phyloP scores from a whole-genome alignment of 2,113 vertebrate species.

The Tor tambroides region DNA sequence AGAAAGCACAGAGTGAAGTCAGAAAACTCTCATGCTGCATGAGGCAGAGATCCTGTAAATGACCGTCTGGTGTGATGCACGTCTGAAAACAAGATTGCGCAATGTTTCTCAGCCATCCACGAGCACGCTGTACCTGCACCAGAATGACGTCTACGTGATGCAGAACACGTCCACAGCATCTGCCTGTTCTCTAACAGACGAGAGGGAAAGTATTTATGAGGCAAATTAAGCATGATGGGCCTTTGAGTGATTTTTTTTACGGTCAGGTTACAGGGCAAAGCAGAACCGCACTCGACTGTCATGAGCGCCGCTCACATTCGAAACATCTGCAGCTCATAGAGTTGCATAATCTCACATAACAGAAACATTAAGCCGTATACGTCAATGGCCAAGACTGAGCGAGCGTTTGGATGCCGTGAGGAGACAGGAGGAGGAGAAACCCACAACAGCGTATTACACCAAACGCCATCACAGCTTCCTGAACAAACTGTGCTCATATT shows the following conservation, averaged over 20 bases:
- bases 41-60: not conserved
- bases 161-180: not conserved
- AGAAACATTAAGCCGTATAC: constrained; percentile 33
- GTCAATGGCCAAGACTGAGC: constrained; percentile 29
- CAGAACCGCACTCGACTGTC: constrained; percentile 26
- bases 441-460: not conserved
- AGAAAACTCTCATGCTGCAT: too few species aligned
- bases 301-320: not conserved
- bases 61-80: not conserved
- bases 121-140: not conserved
- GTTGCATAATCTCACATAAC: constrained; percentile 55
- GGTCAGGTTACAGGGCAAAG: constrained; percentile 6
- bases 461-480: constrained; percentile 12
- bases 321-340: constrained; percentile 51
- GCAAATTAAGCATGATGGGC: constrained; percentile 7
- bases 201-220: not conserved
- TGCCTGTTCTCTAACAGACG: not conserved
- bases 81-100: not conserved
- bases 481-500: constrained; percentile 45
- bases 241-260: constrained; percentile 16
- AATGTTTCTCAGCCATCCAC: not conserved
- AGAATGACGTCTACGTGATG: not conserved
- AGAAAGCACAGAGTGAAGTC: not conserved
- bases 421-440: not conserved
- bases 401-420: not conserved